Base-by-base conservation (phyloP, 1,140 invertebrate species). In the Nixonia krombeini region DNA sequence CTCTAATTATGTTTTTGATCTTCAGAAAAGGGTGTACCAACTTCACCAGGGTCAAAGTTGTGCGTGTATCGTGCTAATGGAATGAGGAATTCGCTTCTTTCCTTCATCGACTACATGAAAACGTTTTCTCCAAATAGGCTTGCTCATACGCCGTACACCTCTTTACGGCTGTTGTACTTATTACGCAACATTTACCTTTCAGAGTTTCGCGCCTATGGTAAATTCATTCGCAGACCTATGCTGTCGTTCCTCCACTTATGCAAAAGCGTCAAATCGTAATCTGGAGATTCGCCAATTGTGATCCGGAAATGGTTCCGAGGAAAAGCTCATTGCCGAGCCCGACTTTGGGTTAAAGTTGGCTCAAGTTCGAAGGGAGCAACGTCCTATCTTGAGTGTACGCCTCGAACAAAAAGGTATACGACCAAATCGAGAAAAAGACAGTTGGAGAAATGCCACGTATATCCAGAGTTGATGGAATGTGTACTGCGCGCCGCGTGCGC, bases 271-370 rank as follows among this genome's bases (percentile, higher is more conserved):
- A 31, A 67, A 67, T 67, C 59, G 59, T 55, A 67, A 59, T 74
- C 63, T 75, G 73, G 71, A 75, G 42, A 51, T 17, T 41, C 51
- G 74, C 73, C 73, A 76, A 58, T 68, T 53, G 56, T 51, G 12
- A 65, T 55, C 64, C 67, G 70, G 63, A 75, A 70, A 68, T 68
- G 63, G 46, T 67, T 65, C 37, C 25, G 29, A 53, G 49, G 62
- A 53, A 65, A 58, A 57, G 40, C 53, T 42, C 37, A 4, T 62
- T 18, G 49, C 53, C 53, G 35, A 65, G 58, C 35, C 44, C 29
- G 26, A 35, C 35, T 64, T 57, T 25, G 38, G 65, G 51, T 67
- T 64, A 61, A 69, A 72, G 51, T 55, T 55, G 45, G 37, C 56
- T 35, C n/a, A n/a, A 31, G 51, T 26, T 63, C 52, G 42, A 51